Evolutionary conservation across 1,140 invertebrate genomes (phyloP), one percentile per base, ranked within the genome.

Genomic region (Zaprionus taronus): DNA sequence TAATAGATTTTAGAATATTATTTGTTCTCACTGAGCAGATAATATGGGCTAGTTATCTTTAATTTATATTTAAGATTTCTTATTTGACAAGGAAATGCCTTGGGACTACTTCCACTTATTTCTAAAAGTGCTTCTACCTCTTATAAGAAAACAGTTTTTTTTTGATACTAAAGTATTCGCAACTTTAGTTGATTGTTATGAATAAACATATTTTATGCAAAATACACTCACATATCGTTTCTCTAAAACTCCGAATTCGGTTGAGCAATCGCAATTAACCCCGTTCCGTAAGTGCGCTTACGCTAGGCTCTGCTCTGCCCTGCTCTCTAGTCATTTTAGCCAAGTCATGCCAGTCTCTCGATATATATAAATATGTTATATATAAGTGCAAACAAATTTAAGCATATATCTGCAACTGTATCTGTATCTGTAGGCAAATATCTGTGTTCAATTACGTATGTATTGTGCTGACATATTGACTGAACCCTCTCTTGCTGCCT

Each of bases 261-360:
- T 77, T 53, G 61, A 24, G 74, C 49, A 72, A 72, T 67, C 20
- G 26, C 61, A 72, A 65, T 72, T 72, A 61, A 76, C 68, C 60
- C 34, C 55, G 55, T 60, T 76, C 41, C 11, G 58, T 34, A 64
- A 75, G 60, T 75, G 67, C 72, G 67, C 72, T 70, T 55, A 28
- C 64, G 34, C 34, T 60, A 41, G 58, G 61, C 44, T 68, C 51
- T 72, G 55, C 15, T 34, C 9, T 34, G 60, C 67, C 15, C 38
- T 28, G 60, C 24, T 60, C 67, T 64, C 14, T 24, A 70, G 38
- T 49, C 38, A 20, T 38, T 76, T 76, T 26, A 53, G 73, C 17
- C 55, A 60, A 72, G 68, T 76, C 68, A 76, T 76, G 73, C 53
- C 15, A 71, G 22, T 70, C 53, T 44, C n/a, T 24, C 28, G 11